Evolutionary conservation across 2,888 invertebrate genomes (phyloP).

Genomic region (Polymixis lichenea): DNA sequence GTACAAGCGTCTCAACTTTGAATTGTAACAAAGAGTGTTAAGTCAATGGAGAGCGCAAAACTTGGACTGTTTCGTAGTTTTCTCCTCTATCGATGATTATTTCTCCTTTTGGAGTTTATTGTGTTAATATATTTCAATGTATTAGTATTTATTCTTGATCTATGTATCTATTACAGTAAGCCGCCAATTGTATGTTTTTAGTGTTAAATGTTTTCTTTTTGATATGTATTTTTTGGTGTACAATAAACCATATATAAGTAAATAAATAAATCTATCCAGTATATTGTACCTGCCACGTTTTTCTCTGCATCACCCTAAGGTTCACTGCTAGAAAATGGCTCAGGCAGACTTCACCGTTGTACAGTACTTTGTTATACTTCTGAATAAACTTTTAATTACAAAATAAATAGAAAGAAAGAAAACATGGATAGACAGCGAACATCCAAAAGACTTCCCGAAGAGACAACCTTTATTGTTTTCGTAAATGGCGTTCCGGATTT

Average conservation of each 20-base stretch:
- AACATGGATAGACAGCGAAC: background rate
- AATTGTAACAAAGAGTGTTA: slow-evolving; percentile 20
- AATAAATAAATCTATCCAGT: background rate
- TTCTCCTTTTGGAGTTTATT: background rate
- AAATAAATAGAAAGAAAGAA: background rate
- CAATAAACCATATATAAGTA: no score
- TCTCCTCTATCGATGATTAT: background rate
- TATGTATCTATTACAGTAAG: no score
- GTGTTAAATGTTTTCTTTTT: no score
- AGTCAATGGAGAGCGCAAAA: slow-evolving; percentile 9
- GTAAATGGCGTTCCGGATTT: background rate
- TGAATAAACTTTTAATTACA: background rate
- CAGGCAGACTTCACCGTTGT: background rate
- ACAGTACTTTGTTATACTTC: background rate
- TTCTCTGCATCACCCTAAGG: background rate
- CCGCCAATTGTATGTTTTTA: no score
- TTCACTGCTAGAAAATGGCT: background rate
- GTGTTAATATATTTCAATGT: background rate
- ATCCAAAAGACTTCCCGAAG: background rate
- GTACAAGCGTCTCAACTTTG: slow-evolving; percentile 24
- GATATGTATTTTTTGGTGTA: no score
- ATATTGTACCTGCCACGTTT: background rate
- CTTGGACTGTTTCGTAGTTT: background rate
- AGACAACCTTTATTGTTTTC: background rate
- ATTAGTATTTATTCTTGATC: no score